Base-by-base conservation (phyloP, 2,888 invertebrate species). In the Lymantria monacha region DNA sequence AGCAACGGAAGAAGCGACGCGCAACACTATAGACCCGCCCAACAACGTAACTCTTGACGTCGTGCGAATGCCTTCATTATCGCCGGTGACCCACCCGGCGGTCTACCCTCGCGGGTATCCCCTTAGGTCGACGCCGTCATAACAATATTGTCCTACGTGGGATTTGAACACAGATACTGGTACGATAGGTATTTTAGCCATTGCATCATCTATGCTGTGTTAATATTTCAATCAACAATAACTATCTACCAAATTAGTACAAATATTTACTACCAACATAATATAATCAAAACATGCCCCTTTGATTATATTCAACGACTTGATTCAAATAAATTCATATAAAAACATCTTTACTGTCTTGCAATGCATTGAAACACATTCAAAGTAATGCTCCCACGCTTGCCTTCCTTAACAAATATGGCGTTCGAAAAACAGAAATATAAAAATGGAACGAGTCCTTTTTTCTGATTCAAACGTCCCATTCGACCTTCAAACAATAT, bases 401-500 rank as follows among this genome's bases (percentile, higher is more conserved):
- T 36, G 37, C 48, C 48, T 45, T 42, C 54, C 48, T 43, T 57
- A 64, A 44, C 49, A 46, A 63, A 63, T 47, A 57, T 45, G 52
- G 49, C 58, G 53, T 15, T 42, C 33, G 63, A 14, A 53, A 53
- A 42, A 44, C 41, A 45, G 15, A 48, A 33, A 49, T 31, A 47
- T 51, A 53, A 51, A 15, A 36, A 43, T 49, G 42, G 22, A 33
- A 53, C 53, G 11, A 43, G 22, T 51, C 45, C 52, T 52, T 61
- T 55, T 56, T 53, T 50, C 44, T 30, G 11, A 51, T 59, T 51
- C 45, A 52, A 61, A 61, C 59, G 57, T 46, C 55, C 51, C 30
- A 40, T 43, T 43, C 52, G 60, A 69, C 66, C 60, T 66, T 66
- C 59, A 55, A 61, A 66, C 50, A 59, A 53, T 50, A 53, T 63